Evolutionary conservation across 30 jellyfish, hydroid and myxozoan genomes (phyloP), one percentile per base, ranked within the genome.

Genomic region (Haliclystus octoradiatus): DNA sequence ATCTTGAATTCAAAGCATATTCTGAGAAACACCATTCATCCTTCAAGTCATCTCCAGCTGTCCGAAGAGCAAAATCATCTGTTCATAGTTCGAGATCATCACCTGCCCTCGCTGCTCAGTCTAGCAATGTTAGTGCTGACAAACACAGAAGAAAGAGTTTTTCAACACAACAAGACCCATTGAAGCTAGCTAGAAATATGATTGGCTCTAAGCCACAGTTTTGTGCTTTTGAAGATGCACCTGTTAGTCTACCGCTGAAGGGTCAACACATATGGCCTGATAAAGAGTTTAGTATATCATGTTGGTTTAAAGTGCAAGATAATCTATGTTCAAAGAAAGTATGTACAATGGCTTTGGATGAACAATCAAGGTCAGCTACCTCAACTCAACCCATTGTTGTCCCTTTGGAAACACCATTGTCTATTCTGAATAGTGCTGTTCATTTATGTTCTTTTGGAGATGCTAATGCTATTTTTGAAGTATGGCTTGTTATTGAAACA

Each of bases 261-360:
- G 88, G 95, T 2, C 24, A 78, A 2, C 76, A 68, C 61, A 51
- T 70, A 29, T 89, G 98, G 98, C 98, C 98, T 2, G 98, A 81
- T 35, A 81, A 70, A 70, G 98, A 89, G 29, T 81, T 89, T 50
- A 76, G 98, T 31, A 35, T 89, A 1, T 83, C 95, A 0, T 40
- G 81, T 1, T 89, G 98, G 98, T 89, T 72, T 70, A 78, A 73
- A 15, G 62, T 89, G 2, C 51, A 61, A 49, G 92, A 89, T 35
- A 40, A 40, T 19, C 9, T 40, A 19, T 40, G 57, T 19, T 5
- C 57, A 40, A 19, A 40, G 57, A 40, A 9, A 40, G 57, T 40
- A 9, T 5, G 57, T 19, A 40, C 57, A 5, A 19, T 19, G 19
- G 57, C 57, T 40, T 40, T 40, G 19, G 57, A 40, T 19, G 19